Evolutionary conservation across 1,140 invertebrate species (phyloP), one percentile per base, ranked within the genome.

Genomic region (Drosophila busckii): DNA sequence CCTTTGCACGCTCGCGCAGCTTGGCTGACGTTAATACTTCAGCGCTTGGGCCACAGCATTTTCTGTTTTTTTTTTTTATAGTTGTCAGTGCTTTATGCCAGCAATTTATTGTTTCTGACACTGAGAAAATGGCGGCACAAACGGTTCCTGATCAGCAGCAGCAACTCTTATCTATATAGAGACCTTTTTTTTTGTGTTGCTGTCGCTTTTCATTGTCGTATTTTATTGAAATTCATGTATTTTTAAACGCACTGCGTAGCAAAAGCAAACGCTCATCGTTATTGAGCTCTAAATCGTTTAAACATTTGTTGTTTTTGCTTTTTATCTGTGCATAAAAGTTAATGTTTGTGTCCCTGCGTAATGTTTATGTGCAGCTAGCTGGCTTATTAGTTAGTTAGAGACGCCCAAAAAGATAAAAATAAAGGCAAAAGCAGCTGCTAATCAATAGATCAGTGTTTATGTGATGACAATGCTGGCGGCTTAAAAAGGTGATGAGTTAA

Each of bases 221-320:
- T 80, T 80, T 80, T 80, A 80, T 80, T 82, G 75, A 80, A 82
- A 80, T 82, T 80, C 75, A 80, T 80, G 75, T 82, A 80, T 80
- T 80, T 80, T 80, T 80, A 80, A 80, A 80, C 75, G 75, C 75
- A 59, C 46, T 23, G 63, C 45, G 49, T 63, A 40, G 59, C 58
- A n/a, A n/a, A n/a, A n/a, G n/a, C n/a, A n/a, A n/a, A n/a, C n/a
- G n/a, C n/a, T 46, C 26, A 52, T 13, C 26, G 35, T 35, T 42
- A 46, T 42, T 35, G 55, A n/a, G 52, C 75, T 73, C 75, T 80
- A 80, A 80, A 80, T 80, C 75, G 75, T 80, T 80, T 82, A 82
- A 75, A 76, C 75, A 80, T 80, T 80, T 82, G 68, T 82, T 70
- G 48, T 45, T 52, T 65, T 60, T 28, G 52, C 31, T 62, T 59